A percentile compares a stretch with the other conserved stretches of the same genome.
Evolutionary conservation across 2,113 vertebrate genomes (phyloP).

Genomic region (Sphaerodactylus townsendi): DNA sequence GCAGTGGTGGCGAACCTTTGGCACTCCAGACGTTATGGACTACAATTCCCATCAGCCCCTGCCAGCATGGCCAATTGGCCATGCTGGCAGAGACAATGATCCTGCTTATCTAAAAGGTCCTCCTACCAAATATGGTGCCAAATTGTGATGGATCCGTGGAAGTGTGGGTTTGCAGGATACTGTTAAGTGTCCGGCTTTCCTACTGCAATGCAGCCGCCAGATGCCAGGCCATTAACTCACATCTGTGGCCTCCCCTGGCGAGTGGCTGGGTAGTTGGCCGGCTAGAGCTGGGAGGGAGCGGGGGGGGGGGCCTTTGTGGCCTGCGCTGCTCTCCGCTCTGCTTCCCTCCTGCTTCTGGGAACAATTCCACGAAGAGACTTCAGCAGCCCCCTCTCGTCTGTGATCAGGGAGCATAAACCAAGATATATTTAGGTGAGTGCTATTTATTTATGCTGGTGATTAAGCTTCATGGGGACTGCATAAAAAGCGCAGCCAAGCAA

Average conservation of each 20-base stretch:
- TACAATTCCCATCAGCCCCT: too few species aligned
- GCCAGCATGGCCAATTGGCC: too few species aligned
- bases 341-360: neutral
- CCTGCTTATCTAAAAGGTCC: too few species aligned
- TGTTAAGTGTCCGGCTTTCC: neutral
- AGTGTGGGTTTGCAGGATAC: too few species aligned
- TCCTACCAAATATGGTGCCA: too few species aligned
- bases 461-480: constrained; percentile 6
- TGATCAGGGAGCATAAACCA: constrained; percentile 19
- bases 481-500: constrained; percentile 8
- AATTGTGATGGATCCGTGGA: too few species aligned
- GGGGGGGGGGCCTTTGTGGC: too few species aligned
- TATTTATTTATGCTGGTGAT: constrained; percentile 25
- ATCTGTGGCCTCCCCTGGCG: neutral
- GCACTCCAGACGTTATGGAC: too few species aligned
- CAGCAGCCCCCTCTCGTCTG: constrained; percentile 1
- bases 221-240: neutral
- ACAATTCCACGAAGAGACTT: neutral
- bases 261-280: neutral
- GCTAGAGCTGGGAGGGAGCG: too few species aligned
- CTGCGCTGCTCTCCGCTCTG: neutral
- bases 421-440: constrained; percentile 18
- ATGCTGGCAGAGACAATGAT: too few species aligned
- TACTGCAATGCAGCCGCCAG: neutral
- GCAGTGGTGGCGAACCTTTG: too few species aligned